Evolutionary conservation across 2,888 invertebrate species (phyloP), one percentile per base, ranked within the genome.

Genomic region (Oscheius sp.): DNA sequence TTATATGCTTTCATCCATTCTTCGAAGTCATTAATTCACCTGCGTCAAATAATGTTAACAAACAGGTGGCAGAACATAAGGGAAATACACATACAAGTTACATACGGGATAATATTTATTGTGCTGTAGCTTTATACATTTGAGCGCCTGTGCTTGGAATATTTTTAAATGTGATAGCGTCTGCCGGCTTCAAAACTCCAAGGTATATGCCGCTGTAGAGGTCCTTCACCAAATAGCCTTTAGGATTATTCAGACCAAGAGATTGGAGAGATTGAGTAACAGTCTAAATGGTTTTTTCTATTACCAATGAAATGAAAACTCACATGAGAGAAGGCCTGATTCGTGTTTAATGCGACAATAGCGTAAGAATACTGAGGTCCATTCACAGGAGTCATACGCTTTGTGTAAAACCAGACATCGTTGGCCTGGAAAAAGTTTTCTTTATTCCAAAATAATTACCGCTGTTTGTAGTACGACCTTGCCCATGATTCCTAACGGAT

Each of bases 401-500:
- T 82, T 17, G 74, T 62, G 54, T 76, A 80, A 24, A 80, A 71
- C 17, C 59, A 68, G 28, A 77, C 67, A 26, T 71, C 61, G 8
- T 68, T 62, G 20, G 69, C 71, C 79, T 80, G 45, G 50, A 77
- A 59, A 26, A 14, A 3, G 14, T n/a, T 22, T 50, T n/a, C 24
- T n/a, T 6, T 17, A 24, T 36, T 38, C 8, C 8, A 36, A 45
- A 3, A 6, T 26, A 41, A 41, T 30, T 22, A 26, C 68, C 36
- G 69, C 50, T 26, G 80, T 78, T 38, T 72, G 75, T 6, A 63
- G 69, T 22, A 82, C 71, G 36, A 82, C 68, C 20, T 74, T 63
- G 26, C 81, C 84, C 82, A 85, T 81, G 12, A 68, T 69, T 8
- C 84, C 85, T 22, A 85, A 41, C 4, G 81, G 80, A 64, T 84